A percentile compares a stretch with the other conserved stretches of the same genome.
phyloP scores from a whole-genome alignment of 2,797 vertebrate genomes.

The Petrocephalus sullivani region DNA sequence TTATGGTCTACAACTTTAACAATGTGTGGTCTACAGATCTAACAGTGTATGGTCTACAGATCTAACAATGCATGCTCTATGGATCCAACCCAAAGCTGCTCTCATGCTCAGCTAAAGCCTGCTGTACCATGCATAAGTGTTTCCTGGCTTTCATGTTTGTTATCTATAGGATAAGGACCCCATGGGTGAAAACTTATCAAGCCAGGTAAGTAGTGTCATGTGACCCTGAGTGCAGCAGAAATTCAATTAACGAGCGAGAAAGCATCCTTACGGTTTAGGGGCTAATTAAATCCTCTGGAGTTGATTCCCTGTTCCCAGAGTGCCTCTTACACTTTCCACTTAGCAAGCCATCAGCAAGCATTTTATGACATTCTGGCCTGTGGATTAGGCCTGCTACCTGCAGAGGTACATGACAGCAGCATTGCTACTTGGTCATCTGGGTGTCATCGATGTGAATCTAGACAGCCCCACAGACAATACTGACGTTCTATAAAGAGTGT shows the following conservation, averaged over 20 bases:
- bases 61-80: background rate
- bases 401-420: background rate
- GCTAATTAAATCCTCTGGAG: slow-evolving; percentile 46
- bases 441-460: background rate
- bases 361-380: slow-evolving; percentile 37
- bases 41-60: background rate
- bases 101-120: background rate
- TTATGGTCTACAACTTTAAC: background rate
- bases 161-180: slow-evolving; percentile 4
- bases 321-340: slow-evolving; percentile 43
- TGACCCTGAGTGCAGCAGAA: slow-evolving; percentile 24
- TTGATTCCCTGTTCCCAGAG: slow-evolving; percentile 42
- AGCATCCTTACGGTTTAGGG: slow-evolving; percentile 33
- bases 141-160: background rate
- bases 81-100: background rate
- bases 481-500: background rate
- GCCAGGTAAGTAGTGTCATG: slow-evolving; percentile 25
- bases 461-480: background rate
- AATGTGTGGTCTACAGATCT: background rate
- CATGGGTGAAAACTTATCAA: slow-evolving; percentile 29
- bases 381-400: slow-evolving; percentile 37
- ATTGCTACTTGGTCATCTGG: slow-evolving; percentile 8
- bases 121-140: background rate
- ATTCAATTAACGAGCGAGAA: slow-evolving; percentile 33
- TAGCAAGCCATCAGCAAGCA: background rate